Conservation (phyloP, 2,113 vertebrate genomes). For the Chloropsis hardwickii region DNA sequence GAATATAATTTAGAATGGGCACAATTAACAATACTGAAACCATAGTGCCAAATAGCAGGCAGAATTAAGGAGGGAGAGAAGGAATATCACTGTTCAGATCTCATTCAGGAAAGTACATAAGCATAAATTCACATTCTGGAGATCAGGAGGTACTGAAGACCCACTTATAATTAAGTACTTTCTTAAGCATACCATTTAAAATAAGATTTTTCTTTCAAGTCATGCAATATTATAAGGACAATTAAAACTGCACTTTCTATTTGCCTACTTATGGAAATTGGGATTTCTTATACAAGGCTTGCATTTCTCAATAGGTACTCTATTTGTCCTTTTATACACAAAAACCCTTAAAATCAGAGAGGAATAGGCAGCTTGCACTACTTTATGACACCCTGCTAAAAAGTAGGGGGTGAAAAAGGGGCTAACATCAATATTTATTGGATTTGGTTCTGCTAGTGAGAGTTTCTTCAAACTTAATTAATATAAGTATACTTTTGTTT, state of each 20-base stretch:
- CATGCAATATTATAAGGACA: background rate
- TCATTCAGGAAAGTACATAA: background rate
- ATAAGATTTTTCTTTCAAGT: background rate
- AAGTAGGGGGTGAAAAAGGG: background rate
- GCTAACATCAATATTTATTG: background rate
- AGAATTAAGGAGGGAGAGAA: background rate
- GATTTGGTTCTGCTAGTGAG: background rate
- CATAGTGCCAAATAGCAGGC: background rate
- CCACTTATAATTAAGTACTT: background rate
- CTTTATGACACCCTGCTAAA: background rate
- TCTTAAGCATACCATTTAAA: background rate
- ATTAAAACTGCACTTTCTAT: background rate
- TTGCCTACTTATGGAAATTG: background rate
- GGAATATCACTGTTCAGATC: background rate
- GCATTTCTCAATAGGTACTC: background rate
- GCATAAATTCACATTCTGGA: background rate
- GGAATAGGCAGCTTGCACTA: background rate
- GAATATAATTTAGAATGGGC: background rate
- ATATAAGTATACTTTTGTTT: background rate
- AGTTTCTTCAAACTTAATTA: background rate
- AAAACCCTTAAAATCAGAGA: background rate
- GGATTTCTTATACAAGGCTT: background rate
- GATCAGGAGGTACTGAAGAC: background rate
- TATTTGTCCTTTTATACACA: background rate
- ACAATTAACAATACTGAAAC: background rate